Evolutionary conservation across 2,113 vertebrate genomes (phyloP), one percentile per base, ranked within the genome.

Genomic region (Opisthocomus hoazin): DNA sequence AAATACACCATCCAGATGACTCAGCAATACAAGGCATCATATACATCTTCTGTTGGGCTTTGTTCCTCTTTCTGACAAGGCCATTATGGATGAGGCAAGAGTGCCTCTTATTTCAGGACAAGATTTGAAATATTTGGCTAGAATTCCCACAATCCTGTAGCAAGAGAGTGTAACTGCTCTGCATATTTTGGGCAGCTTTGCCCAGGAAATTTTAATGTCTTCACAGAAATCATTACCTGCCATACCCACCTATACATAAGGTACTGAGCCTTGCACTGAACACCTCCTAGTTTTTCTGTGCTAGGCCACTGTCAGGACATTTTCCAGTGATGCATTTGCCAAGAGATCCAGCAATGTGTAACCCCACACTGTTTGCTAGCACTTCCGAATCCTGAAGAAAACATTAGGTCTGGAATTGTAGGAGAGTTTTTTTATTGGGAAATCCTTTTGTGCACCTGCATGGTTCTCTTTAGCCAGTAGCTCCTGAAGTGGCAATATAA

Each of bases 361-460:
- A 51, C 19, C 24, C 36, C 21, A 39, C 9, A 5, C 5, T 2
- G 0, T 68, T 63, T 90, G 8, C 51, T 68, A 68, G 21, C 22
- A 34, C 18, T 84, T 46, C 26, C 0, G 0, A 5, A 11, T 66
- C 34, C 54, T 2, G 1, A 81, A 84, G 56, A 75, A 54, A 87
- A 15, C 3, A 29, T 56, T 46, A 36, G 12, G 1, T 58, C 29
- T 80, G 16, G 37, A 87, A 77, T 11, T 30, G 11, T 10, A 78
- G 36, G n/a, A 73, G 18, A 27, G 9, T 9, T 53, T 88, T 90
- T 86, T 81, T 26, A 43, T 0, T 1, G 18, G 14, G 10, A 77
- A 74, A 41, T 63, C 10, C 65, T 80, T 68, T 32, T 11, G 21
- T 0, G 0, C 16, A 32, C 36, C 43, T 91, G 21, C 15, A 37